phyloP scores from a whole-genome alignment of 2,797 vertebrate genomes.

The Phoebastria nigripes region DNA sequence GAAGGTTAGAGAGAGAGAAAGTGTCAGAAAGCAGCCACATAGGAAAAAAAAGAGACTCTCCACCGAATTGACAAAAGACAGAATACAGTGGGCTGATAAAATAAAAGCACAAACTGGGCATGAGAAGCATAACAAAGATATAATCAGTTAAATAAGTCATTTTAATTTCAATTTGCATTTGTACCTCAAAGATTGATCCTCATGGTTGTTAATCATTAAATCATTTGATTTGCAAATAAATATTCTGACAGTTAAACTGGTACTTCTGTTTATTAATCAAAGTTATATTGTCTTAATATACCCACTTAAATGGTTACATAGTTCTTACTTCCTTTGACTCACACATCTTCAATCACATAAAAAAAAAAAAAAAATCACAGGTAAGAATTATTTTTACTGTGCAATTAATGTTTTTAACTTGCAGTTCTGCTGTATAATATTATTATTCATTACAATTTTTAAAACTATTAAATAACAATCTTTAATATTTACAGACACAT shows the following conservation, averaged over 20 bases:
- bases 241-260: neutral
- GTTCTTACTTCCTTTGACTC: neutral
- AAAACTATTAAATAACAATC: neutral
- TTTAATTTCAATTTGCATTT: neutral
- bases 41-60: accelerated
- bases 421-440: neutral
- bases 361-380: neutral
- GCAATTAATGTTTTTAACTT: neutral
- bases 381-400: neutral
- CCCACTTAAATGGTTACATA: neutral
- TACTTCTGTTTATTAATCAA: neutral
- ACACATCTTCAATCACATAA: neutral
- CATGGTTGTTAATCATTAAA: neutral
- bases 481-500: neutral
- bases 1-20: neutral
- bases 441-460: neutral
- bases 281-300: neutral
- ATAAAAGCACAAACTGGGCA: neutral
- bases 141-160: neutral
- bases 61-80: neutral
- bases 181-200: neutral
- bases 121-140: neutral
- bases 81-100: neutral
- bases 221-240: neutral
- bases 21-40: neutral